These are phyloP conservation scores for Aegotheles bennettii DNA, from an alignment of 2,113 vertebrate species.

Conservation along the genomic window DNA sequence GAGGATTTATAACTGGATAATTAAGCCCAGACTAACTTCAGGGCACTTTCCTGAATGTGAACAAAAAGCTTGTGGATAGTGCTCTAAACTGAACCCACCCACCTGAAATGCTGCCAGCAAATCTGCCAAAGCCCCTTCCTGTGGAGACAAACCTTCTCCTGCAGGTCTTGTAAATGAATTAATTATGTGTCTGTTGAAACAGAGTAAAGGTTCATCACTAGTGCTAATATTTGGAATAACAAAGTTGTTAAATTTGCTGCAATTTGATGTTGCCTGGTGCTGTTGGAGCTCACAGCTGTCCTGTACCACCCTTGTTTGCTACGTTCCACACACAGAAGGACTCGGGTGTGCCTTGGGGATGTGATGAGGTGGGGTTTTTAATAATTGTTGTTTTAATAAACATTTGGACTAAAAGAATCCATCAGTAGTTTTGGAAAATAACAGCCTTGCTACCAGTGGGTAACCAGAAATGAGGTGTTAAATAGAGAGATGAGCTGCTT, in stretches of 20 bases:
- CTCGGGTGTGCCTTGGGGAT: not conserved
- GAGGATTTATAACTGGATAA: slow-evolving; percentile 17
- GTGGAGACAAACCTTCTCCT: slow-evolving; percentile 17
- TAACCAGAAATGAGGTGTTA: not conserved
- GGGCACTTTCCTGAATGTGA: slow-evolving; percentile 11
- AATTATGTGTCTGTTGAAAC: slow-evolving; percentile 34
- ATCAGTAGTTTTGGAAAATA: not conserved
- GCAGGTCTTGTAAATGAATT: slow-evolving; percentile 42
- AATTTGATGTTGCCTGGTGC: not conserved
- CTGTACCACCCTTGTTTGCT: not conserved
- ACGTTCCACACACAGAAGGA: not conserved
- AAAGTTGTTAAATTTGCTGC: slow-evolving; percentile 29
- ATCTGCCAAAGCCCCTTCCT: slow-evolving; percentile 10
- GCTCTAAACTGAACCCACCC: slow-evolving; percentile 10
- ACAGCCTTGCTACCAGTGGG: not conserved
- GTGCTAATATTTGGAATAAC: slow-evolving; percentile 38
- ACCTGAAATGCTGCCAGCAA: slow-evolving; percentile 21
- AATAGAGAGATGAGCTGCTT: not conserved
- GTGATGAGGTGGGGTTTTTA: not conserved
- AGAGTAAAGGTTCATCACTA: slow-evolving; percentile 5
- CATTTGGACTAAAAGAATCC: not conserved
- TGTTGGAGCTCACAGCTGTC: not conserved
- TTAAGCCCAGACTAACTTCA: slow-evolving; percentile 23
- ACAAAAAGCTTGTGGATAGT: slow-evolving; percentile 6
- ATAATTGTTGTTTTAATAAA: slow-evolving; percentile 28